These are phyloP conservation scores for Idaea dimidiata DNA, from an alignment of 2,888 invertebrate genomes.

Conservation along the genomic window DNA sequence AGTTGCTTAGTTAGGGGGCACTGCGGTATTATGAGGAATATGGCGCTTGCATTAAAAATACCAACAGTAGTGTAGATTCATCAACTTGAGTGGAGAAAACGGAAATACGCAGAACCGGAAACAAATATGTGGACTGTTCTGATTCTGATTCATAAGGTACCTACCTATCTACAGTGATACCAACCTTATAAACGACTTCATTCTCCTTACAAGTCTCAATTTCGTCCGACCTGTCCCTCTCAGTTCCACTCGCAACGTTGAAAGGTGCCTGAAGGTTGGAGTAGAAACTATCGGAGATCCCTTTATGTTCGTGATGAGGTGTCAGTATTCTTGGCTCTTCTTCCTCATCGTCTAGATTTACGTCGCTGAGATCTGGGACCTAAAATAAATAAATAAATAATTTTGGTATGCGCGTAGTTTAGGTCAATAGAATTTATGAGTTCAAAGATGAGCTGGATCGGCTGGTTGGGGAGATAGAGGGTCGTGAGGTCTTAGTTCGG, in stretches of 20 bases:
- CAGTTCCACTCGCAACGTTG: constrained; percentile 43
- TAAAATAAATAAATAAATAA: too few species aligned
- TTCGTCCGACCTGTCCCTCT: constrained; percentile 56
- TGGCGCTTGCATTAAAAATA: too few species aligned
- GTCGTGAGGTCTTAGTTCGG: too few species aligned
- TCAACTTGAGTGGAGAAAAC: too few species aligned
- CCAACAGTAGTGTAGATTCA: too few species aligned
- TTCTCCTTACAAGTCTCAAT: constrained; percentile 69
- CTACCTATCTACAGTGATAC: constrained; percentile 19
- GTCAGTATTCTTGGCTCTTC: constrained; percentile 50
- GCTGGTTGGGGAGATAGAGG: too few species aligned
- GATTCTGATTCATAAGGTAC: background rate
- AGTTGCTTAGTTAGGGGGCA: too few species aligned
- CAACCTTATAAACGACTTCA: constrained; percentile 74
- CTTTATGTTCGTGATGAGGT: constrained; percentile 38
- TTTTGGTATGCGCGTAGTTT: too few species aligned
- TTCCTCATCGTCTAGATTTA: constrained; percentile 86
- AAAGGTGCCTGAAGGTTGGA: constrained; percentile 67
- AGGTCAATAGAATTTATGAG: too few species aligned
- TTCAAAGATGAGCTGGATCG: too few species aligned
- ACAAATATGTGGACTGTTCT: background rate
- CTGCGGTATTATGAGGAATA: too few species aligned
- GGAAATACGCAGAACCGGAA: background rate
- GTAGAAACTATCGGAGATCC: constrained; percentile 66
- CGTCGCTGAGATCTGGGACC: constrained; percentile 86